These are phyloP conservation scores for Orchesellides sinensis DNA, from an alignment of 2,888 invertebrate genomes.

Conservation along the genomic window DNA sequence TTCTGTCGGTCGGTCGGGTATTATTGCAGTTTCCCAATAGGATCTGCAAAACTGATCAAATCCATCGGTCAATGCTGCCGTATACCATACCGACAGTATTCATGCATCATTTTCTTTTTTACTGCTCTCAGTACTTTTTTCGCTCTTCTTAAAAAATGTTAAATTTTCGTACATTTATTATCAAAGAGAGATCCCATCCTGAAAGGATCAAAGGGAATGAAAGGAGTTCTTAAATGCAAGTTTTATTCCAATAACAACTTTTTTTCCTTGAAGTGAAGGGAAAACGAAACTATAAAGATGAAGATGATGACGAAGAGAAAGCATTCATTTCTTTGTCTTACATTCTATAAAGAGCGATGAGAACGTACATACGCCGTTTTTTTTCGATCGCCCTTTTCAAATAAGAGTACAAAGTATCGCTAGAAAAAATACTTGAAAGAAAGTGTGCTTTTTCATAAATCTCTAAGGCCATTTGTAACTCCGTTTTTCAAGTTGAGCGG, in stretches of 20 bases:
- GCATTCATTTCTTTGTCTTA: slow-evolving; percentile 49
- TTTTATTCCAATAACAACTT: slow-evolving; percentile 67
- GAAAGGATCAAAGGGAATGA: slow-evolving; percentile 44
- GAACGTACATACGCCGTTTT: slow-evolving; percentile 52
- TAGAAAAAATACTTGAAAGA: slow-evolving; percentile 60
- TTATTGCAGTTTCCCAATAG: too few species aligned
- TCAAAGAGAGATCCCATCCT: slow-evolving; percentile 57
- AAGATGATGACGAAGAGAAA: slow-evolving; percentile 58
- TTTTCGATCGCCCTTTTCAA: slow-evolving; percentile 40
- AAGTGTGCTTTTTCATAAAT: slow-evolving; percentile 52
- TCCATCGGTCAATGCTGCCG: slow-evolving; percentile 52
- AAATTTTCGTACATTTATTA: slow-evolving; percentile 65
- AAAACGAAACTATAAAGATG: slow-evolving; percentile 28
- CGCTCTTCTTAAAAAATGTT: slow-evolving; percentile 48
- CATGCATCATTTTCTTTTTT: slow-evolving; percentile 56
- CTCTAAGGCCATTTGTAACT: slow-evolving; percentile 54
- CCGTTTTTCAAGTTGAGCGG: slow-evolving; percentile 38
- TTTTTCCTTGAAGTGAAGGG: slow-evolving; percentile 60
- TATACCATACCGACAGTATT: slow-evolving; percentile 29
- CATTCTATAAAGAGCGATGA: slow-evolving; percentile 27
- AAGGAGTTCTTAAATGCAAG: slow-evolving; percentile 63
- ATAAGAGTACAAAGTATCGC: slow-evolving; percentile 33
- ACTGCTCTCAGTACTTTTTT: slow-evolving; percentile 40
- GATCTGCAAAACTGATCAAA: neutral
- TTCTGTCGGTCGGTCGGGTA: too few species aligned